Base-by-base conservation (phyloP, 1,140 invertebrate genomes). In the Listronotus oregonensis region DNA sequence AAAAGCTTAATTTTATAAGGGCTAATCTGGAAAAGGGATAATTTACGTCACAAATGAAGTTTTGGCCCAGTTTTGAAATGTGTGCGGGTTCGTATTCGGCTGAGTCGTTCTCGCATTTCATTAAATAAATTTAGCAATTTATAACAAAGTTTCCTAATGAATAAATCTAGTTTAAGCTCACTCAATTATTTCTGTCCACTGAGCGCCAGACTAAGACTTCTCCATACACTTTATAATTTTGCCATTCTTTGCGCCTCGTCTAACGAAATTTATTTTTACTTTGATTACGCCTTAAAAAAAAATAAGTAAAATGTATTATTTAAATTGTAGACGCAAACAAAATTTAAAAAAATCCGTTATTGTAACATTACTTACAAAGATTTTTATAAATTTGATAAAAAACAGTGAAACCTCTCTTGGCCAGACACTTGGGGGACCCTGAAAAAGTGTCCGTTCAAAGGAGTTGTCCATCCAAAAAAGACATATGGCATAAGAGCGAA, bases 121-220 rank as follows among this genome's bases (percentile, higher is more conserved):
- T 65, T 65, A 65, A 65, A 65, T 65, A 65, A 65, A 58, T 59
- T 65, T 52, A 65, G 55, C 64, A 54, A 65, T 32, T 65, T 65
- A 65, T 65, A 58, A 65, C 64, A 65, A 65, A 65, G 64, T 65
- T 65, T 65, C 54, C 64, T 65, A 65, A 65, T 65, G 64, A 65
- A 65, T 65, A 65, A 65, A 65, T 65, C 64, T 65, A 65, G 64
- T 65, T 65, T 65, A 65, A 65, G 64, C 64, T 65, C 47, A 65
- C 55, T 65, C 64, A 65, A 65, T 65, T 59, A 65, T 65, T 65
- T 65, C 64, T 49, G 56, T 65, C 64, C 64, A 46, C 47, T 46
- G 54, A 59, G 31, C 43, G 55, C 56, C 52, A 14, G 44, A 17
- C 55, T 59, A 54, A 65, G 64, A 65, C 51, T 58, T 46, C 50